Percentiles rank a stretch among this genome's conserved stretches.
Conservation (phyloP, 2,113 vertebrate species). For the Candoia aspera region DNA sequence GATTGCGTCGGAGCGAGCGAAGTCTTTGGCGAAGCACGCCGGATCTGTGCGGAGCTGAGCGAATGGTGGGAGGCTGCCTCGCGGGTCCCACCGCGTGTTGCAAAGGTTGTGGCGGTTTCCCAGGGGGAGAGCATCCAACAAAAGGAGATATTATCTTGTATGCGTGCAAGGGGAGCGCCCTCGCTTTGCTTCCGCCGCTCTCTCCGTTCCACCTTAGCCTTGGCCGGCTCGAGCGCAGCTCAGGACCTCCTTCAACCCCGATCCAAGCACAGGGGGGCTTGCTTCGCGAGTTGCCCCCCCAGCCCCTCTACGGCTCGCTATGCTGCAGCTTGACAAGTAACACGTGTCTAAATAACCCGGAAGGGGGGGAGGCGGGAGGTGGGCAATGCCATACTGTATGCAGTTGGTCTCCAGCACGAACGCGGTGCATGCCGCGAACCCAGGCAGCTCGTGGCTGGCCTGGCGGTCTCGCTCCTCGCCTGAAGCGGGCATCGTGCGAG, state of each 20-base stretch:
- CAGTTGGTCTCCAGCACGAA: background rate
- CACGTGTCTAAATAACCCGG: background rate
- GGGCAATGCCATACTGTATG: background rate
- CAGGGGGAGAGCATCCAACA: background rate
- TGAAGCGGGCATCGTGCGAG: background rate
- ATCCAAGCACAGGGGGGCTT: background rate
- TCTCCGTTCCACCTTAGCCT: background rate
- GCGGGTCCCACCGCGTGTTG: background rate
- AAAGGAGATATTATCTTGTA: background rate
- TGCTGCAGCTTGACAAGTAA: background rate
- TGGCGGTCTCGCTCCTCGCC: background rate
- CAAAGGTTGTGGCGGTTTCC: background rate
- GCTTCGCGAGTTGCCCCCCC: background rate
- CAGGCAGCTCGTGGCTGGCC: background rate
- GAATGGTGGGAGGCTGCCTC: background rate
- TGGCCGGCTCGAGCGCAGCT: background rate
- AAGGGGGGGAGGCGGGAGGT: background rate
- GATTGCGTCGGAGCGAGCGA: background rate
- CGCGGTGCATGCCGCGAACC: background rate
- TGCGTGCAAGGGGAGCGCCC: background rate
- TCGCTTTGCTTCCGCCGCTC: background rate
- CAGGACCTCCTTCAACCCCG: background rate
- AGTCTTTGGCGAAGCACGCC: background rate
- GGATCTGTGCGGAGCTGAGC: background rate
- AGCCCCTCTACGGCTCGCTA: accelerated